phyloP scores from a whole-genome alignment of 2,888 invertebrate genomes.

The Schizotus pectinicornis region DNA sequence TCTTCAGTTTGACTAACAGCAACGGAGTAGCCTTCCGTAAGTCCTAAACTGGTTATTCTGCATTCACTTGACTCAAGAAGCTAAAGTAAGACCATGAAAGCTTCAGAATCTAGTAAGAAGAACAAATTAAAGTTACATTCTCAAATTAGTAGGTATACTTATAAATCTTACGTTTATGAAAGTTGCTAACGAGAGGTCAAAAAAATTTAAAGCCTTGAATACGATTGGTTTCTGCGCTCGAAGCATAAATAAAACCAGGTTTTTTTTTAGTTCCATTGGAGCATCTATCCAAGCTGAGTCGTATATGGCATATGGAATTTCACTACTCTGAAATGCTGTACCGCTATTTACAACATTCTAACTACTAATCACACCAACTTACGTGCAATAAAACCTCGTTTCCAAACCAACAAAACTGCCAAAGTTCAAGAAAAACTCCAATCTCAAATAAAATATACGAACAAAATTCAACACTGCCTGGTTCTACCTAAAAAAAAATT shows the following conservation, averaged over 20 bases:
- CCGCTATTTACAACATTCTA: too few species aligned
- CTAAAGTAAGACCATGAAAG: too few species aligned
- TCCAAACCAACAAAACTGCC: conserved; percentile 17
- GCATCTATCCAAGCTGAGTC: conserved; percentile 2
- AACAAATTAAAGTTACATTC: too few species aligned
- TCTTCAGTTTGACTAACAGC: too few species aligned
- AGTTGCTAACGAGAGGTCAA: conserved; percentile 1
- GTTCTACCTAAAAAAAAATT: conserved; percentile 3
- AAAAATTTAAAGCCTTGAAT: neutral
- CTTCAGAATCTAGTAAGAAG: too few species aligned
- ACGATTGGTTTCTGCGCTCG: neutral
- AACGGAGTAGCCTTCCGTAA: too few species aligned
- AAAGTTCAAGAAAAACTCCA: neutral
- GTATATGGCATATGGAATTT: conserved; percentile 4
- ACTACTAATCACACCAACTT: too few species aligned
- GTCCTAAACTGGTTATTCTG: too few species aligned
- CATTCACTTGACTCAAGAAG: too few species aligned
- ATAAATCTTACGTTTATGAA: conserved; percentile 1
- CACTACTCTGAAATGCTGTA: conserved; percentile 6
- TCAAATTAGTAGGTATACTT: too few species aligned
- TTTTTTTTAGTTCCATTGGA: neutral
- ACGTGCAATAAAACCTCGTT: conserved; percentile 12
- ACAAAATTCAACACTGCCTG: conserved; percentile 7
- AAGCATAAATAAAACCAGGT: conserved; percentile 6
- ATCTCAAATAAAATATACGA: neutral